A percentile compares a stretch with the other conserved stretches of the same genome.
Conservation (phyloP, 2,797 vertebrate species). For the Coregonus sp. region DNA sequence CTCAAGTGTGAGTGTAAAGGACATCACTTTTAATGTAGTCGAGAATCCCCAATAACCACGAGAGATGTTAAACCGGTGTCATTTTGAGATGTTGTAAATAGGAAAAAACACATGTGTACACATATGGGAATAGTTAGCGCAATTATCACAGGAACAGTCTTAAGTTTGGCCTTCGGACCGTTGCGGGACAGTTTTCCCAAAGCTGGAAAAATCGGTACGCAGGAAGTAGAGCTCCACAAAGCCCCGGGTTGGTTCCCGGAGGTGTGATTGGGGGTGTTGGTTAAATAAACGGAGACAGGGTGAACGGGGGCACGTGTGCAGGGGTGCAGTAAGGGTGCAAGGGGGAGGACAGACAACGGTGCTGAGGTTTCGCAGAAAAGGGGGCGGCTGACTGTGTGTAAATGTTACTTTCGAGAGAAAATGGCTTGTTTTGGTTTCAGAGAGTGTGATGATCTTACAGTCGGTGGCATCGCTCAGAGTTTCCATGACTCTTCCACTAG, state of each 20-base stretch:
- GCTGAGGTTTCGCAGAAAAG: background rate
- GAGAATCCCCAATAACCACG: constrained; percentile 58
- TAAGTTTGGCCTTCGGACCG: constrained; percentile 59
- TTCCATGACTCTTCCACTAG: constrained; percentile 39
- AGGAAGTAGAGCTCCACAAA: constrained; percentile 59
- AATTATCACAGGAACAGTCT: constrained; percentile 60
- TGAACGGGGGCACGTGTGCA: background rate
- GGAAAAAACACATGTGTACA: constrained; percentile 21
- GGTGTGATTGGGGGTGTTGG: constrained; percentile 61
- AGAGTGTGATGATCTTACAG: constrained; percentile 12
- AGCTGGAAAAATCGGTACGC: constrained; percentile 51
- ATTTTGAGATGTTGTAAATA: constrained; percentile 50
- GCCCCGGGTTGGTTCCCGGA: constrained; percentile 48
- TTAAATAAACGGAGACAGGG: constrained; percentile 45
- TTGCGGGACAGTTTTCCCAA: constrained; percentile 36
- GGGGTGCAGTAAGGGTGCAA: background rate
- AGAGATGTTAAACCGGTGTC: constrained; percentile 56
- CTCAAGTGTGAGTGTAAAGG: constrained; percentile 34
- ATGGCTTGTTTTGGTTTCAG: background rate
- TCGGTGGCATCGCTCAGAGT: constrained; percentile 27
- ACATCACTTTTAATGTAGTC: constrained; percentile 51
- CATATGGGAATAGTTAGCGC: constrained; percentile 69
- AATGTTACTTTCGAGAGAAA: background rate
- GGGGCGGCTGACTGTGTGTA: background rate
- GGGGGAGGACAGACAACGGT: constrained; percentile 14